Evolutionary conservation across 2,797 vertebrate genomes (phyloP), one percentile per base, ranked within the genome.

Genomic region (Pyrocephalus nanus): DNA sequence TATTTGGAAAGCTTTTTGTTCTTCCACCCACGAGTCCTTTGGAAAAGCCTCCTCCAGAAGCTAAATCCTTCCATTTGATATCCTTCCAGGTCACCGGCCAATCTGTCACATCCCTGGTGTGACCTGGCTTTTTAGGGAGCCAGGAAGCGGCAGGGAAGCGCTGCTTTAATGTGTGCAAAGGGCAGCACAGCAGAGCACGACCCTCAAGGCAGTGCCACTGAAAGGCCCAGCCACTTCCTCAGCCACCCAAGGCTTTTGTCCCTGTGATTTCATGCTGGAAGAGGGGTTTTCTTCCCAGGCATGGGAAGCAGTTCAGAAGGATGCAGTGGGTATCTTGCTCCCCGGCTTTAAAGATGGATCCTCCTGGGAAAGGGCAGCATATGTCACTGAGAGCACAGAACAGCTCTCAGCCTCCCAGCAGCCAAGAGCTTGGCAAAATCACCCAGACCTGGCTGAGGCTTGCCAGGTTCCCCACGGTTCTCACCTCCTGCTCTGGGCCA

Each of bases 11-110:
- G 81, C 9, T 43, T 89, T 91, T 77, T 54, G 38, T 79, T 90
- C 85, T 61, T 86, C 55, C 74, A 65, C 60, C 61, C 43, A 58
- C 2, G 1, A 79, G 53, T 32, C 70, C 67, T 50, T 58, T 0
- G 20, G 73, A 85, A 73, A 71, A 67, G 21, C 9, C 20, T 55
- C 48, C 50, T 66, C 20, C 73, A 77, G 53, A 86, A 92, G 77
- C 57, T 79, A 88, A 95, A 94, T 70, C 94, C 62, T 95, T 88
- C 80, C 48, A 90, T 61, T 91, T 94, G 78, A 67, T 79, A 74
- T 70, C 82, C 77, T 97, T 96, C 93, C 94, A 97, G 96, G 88
- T 96, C 91, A 96, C 62, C 2, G 1, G 60, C 54, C 86, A 69
- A 75, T 77, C 82, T 92, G 73, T 75, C 90, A 77, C 91, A 42